A percentile compares a stretch with the other conserved stretches of the same genome.
Conservation (phyloP, 2,797 vertebrate species). For the Pangasius macronema region DNA sequence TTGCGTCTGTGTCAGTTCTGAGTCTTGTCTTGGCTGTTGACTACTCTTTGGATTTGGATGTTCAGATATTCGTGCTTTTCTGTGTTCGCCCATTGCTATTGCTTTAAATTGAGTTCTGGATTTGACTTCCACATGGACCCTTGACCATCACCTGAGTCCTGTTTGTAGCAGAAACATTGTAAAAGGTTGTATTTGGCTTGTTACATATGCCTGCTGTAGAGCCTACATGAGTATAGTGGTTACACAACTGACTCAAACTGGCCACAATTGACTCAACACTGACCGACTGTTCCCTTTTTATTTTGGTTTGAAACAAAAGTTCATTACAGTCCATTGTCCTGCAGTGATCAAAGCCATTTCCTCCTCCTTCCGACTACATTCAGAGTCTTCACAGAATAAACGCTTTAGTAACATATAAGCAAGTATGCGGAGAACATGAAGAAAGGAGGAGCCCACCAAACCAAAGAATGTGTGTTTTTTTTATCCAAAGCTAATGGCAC, state of each 20-base stretch:
- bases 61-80: neutral
- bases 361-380: neutral
- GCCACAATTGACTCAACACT: neutral
- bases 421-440: neutral
- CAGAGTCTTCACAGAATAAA: neutral
- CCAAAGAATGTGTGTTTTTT: neutral
- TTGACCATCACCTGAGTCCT: neutral
- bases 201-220: neutral
- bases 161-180: neutral
- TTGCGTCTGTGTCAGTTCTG: neutral
- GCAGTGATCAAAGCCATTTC: slow-evolving; percentile 1
- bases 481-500: slow-evolving; percentile 24
- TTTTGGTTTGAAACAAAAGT: neutral
- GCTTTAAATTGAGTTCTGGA: neutral
- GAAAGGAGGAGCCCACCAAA: neutral
- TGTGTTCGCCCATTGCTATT: neutral
- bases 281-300: neutral
- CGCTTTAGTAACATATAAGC: neutral
- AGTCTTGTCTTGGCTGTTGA: neutral
- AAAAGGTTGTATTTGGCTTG: neutral
- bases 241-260: neutral
- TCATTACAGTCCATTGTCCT: slow-evolving; percentile 32
- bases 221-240: neutral
- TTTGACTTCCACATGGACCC: neutral
- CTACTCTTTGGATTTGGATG: neutral